Percentiles rank a stretch among this genome's conserved stretches.
These are phyloP conservation scores for Atta texana DNA, from an alignment of 1,140 invertebrate species.

Conservation along the genomic window DNA sequence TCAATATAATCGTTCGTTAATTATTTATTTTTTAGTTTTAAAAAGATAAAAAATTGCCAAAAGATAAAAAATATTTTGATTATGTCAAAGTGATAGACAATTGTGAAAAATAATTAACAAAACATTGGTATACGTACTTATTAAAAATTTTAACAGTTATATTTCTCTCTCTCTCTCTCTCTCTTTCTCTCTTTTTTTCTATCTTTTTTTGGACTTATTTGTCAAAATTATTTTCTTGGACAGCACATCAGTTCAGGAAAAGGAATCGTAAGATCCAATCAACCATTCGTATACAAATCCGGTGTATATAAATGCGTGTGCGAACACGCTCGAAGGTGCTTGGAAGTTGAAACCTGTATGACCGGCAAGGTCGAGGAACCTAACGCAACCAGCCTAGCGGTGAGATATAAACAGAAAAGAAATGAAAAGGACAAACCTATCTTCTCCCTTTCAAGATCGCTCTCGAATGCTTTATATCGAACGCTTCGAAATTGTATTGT, in stretches of 20 bases:
- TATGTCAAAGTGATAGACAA: neutral
- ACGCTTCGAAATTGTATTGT: neutral
- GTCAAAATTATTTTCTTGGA: neutral
- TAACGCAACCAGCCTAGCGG: constrained; percentile 74
- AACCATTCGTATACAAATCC: constrained; percentile 36
- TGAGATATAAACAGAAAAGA: constrained; percentile 71
- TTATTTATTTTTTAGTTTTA: constrained; percentile 12
- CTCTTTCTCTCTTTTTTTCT: neutral
- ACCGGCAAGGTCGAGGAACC: constrained; percentile 82
- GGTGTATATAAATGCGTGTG: constrained; percentile 49
- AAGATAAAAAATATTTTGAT: neutral
- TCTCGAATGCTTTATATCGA: neutral
- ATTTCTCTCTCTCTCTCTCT: neutral
- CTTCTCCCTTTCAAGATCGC: constrained; percentile 63
- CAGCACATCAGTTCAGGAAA: constrained; percentile 2
- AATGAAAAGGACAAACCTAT: constrained; percentile 66
- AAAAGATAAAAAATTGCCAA: neutral
- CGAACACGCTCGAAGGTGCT: constrained; percentile 54
- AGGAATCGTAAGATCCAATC: neutral
- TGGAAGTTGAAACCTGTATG: constrained; percentile 81
- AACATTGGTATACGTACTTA: neutral
- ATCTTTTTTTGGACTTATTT: neutral
- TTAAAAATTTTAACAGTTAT: neutral
- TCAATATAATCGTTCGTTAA: neutral
- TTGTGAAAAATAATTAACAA: neutral